Base-by-base conservation (phyloP, 2,888 invertebrate genomes). In the Volucella zonaria region DNA sequence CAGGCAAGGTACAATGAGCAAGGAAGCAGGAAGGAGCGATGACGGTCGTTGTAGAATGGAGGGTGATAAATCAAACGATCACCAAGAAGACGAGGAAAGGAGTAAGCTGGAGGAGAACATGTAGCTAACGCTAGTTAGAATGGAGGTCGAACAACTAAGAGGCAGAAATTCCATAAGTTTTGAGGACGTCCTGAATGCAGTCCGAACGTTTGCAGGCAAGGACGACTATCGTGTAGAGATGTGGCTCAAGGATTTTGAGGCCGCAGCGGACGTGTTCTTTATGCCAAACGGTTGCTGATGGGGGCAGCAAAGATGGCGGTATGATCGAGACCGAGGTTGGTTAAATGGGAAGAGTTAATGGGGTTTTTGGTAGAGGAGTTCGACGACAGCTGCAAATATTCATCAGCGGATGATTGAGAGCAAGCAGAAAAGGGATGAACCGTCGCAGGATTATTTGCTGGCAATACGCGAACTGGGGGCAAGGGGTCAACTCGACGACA, bases 401-500 rank as follows among this genome's bases (percentile, higher is more conserved):
- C 56, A 56, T 56, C 12, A 14, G 56, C 14, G 14, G 8, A 56
- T 56, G 56, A 56, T 40, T 4, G n/a, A 38, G 14, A n/a, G 56
- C 40, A 56, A 40, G 14, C 56, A 56, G 9, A 56, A 56, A 10
- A 56, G 9, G n/a, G 38, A 40, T 10, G 38, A 56, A 14, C 14
- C n/a, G 8, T 9, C 14, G 8, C 56, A 56, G 8, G 56, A 56
- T 8, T 56, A 56, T 15, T 40, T 56, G 10, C 14, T 56, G n/a
- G 56, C 56, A 14, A 56, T 56, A 40, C 56, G 40, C 8, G 56
- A 56, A 40, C 15, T 56, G 4, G 40, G 40, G 6, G 56, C 38
- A 14, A 56, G 40, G 14, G 56, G 56, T 8, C 56, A 40, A 40
- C 38, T 56, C 56, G 56, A 56, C 14, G 38, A 56, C 14, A 56